Base-by-base conservation (phyloP, 1,140 invertebrate species). In the Xylocopa sonorina region DNA sequence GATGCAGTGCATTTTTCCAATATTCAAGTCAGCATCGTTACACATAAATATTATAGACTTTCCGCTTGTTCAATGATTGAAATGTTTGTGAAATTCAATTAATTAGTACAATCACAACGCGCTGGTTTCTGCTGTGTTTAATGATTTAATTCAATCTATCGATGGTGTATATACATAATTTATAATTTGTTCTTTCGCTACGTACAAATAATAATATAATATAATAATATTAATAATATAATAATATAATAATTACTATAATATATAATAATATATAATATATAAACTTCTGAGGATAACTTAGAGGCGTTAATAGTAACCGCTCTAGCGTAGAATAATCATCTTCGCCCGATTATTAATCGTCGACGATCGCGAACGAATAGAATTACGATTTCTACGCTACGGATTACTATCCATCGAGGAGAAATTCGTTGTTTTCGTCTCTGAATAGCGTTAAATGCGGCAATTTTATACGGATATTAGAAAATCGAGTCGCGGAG, bases 111-210 rank as follows among this genome's bases (percentile, higher is more conserved):
- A 80, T 71, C 27, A 80, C 0, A 68, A 69, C 14, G 53, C 53
- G 48, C n/a, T 29, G 2, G 60, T 81, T 50, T 87, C 53, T 75
- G 34, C 76, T 87, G 50, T 81, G 73, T 79, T 79, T 74, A 80
- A 82, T 74, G 46, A 76, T 87, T 67, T 87, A 82, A 87, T 89
- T 88, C 50, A 86, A 79, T 88, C 81, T 90, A 89, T 89, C 83
- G 82, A 80, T 82, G 81, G 48, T 84, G 74, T 74, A 80, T 91
- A 90, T 89, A 90, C 89, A 91, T 89, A 88, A 90, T 89, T 91
- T 90, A 90, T 89, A 89, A 90, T 88, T 89, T 86, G 87, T 88
- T 84, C 72, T 83, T 85, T 63, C 43, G 58, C 82, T 89, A 88
- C 86, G 78, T 89, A 91, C 87, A 90, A 89, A 89, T 85, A 84